Percentiles rank a stretch among this genome's conserved stretches.
These are phyloP conservation scores for Drosophila watanabei DNA, from an alignment of 1,140 invertebrate genomes.

Conservation along the genomic window DNA sequence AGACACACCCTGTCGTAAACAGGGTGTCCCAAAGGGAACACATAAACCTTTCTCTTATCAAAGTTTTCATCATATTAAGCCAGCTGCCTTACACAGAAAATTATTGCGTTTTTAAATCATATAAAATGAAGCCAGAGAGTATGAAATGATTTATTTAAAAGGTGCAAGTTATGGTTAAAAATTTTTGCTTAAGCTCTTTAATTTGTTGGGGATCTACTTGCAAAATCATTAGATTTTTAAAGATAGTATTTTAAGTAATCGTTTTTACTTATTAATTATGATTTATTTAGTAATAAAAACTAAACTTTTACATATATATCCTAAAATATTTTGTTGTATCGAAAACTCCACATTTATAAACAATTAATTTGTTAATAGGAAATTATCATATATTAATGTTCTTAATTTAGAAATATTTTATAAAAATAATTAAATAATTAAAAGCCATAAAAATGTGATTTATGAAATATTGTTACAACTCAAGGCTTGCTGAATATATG, in stretches of 20 bases:
- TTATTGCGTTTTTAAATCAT: not conserved
- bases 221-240: too few species aligned
- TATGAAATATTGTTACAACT: not conserved
- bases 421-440: not conserved
- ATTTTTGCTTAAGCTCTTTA: too few species aligned
- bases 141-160: not conserved
- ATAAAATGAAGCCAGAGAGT: not conserved
- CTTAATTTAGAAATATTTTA: not conserved
- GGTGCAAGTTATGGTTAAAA: not conserved
- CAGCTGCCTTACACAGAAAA: not conserved
- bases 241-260: too few species aligned
- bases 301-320: too few species aligned
- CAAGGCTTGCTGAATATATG: not conserved
- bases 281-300: not conserved
- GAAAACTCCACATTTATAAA: not conserved
- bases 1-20: slow-evolving; percentile 43
- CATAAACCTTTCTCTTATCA: slow-evolving; percentile 8
- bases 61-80: not conserved
- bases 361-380: not conserved
- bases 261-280: not conserved
- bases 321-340: too few species aligned
- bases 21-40: not conserved
- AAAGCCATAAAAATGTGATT: too few species aligned
- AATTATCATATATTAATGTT: not conserved
- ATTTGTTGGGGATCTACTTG: too few species aligned